Evolutionary conservation across 2,888 invertebrate species (phyloP).

Genomic region (Papilio demoleus): DNA sequence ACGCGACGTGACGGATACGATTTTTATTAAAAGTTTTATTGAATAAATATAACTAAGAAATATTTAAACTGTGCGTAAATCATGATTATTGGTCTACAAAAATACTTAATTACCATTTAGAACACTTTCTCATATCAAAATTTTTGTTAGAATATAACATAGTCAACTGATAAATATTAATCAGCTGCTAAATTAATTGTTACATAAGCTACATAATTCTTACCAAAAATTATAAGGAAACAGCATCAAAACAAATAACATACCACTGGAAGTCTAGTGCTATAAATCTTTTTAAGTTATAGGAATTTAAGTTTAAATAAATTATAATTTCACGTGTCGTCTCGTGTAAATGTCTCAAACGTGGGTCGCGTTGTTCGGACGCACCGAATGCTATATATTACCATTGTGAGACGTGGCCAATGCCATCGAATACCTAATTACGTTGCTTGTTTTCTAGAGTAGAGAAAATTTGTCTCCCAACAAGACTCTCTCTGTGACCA

Average conservation of each 20-base stretch:
- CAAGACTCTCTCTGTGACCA: conserved; percentile 38
- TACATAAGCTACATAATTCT: too few species aligned
- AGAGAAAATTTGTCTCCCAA: conserved; percentile 47
- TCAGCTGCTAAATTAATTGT: too few species aligned
- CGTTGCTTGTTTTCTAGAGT: conserved; percentile 51
- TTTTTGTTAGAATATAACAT: too few species aligned
- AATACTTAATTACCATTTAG: too few species aligned
- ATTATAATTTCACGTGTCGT: conserved; percentile 20
- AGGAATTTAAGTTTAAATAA: neutral
- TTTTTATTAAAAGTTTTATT: neutral
- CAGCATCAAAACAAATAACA: too few species aligned
- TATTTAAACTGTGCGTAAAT: too few species aligned
- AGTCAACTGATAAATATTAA: too few species aligned
- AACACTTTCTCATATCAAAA: too few species aligned
- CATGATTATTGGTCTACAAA: too few species aligned
- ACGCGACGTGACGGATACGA: conserved; percentile 43
- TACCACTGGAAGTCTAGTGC: too few species aligned
- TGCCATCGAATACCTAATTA: conserved; percentile 54
- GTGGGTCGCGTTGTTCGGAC: conserved; percentile 43
- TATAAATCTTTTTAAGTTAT: neutral
- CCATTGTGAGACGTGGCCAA: conserved; percentile 54
- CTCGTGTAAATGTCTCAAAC: conserved; percentile 38
- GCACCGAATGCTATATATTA: conserved; percentile 52
- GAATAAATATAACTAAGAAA: too few species aligned
- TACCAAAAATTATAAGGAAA: too few species aligned